Percentiles rank a stretch among this genome's conserved stretches.
phyloP scores from a whole-genome alignment of 2,113 vertebrate genomes.

The Syngnathus scovelli region DNA sequence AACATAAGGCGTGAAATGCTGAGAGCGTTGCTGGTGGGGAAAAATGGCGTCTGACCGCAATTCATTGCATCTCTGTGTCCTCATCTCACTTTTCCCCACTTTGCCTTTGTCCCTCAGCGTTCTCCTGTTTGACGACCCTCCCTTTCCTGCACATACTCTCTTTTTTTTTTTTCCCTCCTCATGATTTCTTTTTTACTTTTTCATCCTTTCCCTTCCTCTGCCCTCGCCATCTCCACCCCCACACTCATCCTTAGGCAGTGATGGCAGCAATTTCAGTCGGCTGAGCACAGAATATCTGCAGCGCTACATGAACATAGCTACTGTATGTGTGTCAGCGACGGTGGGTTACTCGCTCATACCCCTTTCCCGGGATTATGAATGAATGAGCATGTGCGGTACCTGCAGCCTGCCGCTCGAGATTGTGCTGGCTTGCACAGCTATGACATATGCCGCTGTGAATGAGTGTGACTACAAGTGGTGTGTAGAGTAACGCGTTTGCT shows the following conservation, averaged over 20 bases:
- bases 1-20: slow-evolving; percentile 23
- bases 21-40: slow-evolving; percentile 23
- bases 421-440: slow-evolving; percentile 15
- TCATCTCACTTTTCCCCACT: slow-evolving; percentile 52
- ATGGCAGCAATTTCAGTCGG: slow-evolving; percentile 49
- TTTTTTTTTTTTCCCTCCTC: background rate
- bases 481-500: slow-evolving; percentile 20
- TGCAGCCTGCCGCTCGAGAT: slow-evolving; percentile 21
- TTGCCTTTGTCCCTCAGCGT: slow-evolving; percentile 24
- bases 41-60: slow-evolving; percentile 50
- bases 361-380: slow-evolving; percentile 38
- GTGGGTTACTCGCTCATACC: slow-evolving; percentile 55
- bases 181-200: slow-evolving; percentile 12
- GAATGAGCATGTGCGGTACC: slow-evolving; percentile 16
- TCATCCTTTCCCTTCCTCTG: slow-evolving; percentile 28
- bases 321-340: slow-evolving; percentile 25
- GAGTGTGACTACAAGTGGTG: slow-evolving; percentile 19
- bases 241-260: slow-evolving; percentile 33
- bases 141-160: slow-evolving; percentile 13
- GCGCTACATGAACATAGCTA: slow-evolving; percentile 54
- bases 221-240: slow-evolving; percentile 6
- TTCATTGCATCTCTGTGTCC: slow-evolving; percentile 34
- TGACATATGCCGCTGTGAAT: slow-evolving; percentile 9
- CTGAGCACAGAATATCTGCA: slow-evolving; percentile 56
- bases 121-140: slow-evolving; percentile 1